Evolutionary conservation across 2,888 invertebrate genomes (phyloP).

Genomic region (Dyspetes luteomarginatus): DNA sequence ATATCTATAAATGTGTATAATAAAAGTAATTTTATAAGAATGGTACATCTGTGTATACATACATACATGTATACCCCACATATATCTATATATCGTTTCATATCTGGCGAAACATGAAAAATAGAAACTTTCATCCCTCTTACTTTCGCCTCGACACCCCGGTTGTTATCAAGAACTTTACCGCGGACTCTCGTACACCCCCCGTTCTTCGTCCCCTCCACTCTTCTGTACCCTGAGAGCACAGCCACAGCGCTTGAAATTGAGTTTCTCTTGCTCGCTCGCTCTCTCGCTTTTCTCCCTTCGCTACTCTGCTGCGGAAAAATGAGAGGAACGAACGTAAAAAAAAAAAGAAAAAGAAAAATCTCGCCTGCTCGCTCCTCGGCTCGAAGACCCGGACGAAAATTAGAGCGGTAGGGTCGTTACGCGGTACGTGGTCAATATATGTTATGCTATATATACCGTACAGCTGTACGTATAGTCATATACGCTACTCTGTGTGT

Average conservation of each 20-base stretch:
- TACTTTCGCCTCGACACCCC: slow-evolving; percentile 64
- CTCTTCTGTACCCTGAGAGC: slow-evolving; percentile 34
- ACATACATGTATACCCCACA: background rate
- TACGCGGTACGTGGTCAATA: slow-evolving; percentile 58
- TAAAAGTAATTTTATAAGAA: slow-evolving; percentile 55
- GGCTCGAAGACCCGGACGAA: slow-evolving; percentile 40
- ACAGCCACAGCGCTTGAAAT: slow-evolving; percentile 58
- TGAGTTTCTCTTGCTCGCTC: slow-evolving; percentile 57
- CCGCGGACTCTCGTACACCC: slow-evolving; percentile 34
- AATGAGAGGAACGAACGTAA: slow-evolving; percentile 25
- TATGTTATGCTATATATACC: slow-evolving; percentile 25
- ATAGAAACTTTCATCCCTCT: slow-evolving; percentile 65
- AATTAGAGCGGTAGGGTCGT: slow-evolving; percentile 58
- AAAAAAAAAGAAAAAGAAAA: slow-evolving; percentile 20
- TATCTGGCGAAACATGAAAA: slow-evolving; percentile 64
- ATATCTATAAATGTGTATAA: slow-evolving; percentile 9
- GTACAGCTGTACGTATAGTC: slow-evolving; percentile 26
- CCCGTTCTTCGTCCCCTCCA: slow-evolving; percentile 41
- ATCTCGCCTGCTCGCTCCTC: background rate
- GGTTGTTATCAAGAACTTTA: slow-evolving; percentile 66
- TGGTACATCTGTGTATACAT: background rate
- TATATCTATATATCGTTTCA: slow-evolving; percentile 51
- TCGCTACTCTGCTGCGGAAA: slow-evolving; percentile 36
- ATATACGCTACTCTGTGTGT: slow-evolving; percentile 1
- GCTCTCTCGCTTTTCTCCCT: slow-evolving; percentile 33